Conservation (phyloP, 1,140 invertebrate genomes). For the Rhynchophorus ferrugineus region DNA sequence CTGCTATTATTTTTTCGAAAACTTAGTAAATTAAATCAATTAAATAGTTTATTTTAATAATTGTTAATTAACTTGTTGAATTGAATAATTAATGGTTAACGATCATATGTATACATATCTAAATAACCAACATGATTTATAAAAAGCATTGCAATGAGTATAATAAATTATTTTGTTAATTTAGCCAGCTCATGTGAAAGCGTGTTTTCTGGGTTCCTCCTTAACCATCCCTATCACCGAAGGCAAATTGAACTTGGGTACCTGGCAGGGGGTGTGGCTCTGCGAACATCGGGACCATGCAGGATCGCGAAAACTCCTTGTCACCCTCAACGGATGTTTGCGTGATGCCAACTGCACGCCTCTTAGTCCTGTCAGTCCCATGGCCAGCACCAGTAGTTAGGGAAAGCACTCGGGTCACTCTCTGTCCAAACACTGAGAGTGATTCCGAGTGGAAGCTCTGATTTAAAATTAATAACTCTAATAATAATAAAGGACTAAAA, state of each 20-base stretch:
- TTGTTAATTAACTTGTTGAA: too few relatives aligned
- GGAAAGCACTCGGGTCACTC: conserved; percentile 47
- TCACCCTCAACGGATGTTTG: conserved; percentile 84
- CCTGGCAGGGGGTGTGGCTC: conserved; percentile 96
- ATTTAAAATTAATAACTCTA: neutral
- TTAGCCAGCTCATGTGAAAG: conserved; percentile 96
- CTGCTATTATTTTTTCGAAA: too few relatives aligned
- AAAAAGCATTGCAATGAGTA: too few relatives aligned
- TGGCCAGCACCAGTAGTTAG: conserved; percentile 86
- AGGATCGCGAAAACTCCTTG: conserved; percentile 83
- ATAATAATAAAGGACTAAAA: conserved; percentile 36
- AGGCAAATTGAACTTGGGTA: conserved; percentile 88
- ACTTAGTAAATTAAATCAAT: too few relatives aligned
- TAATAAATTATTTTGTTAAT: too few relatives aligned
- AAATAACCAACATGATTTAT: conserved; percentile 12
- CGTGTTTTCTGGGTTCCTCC: conserved; percentile 91
- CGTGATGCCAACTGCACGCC: conserved; percentile 75
- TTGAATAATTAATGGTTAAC: too few relatives aligned
- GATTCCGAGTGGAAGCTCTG: conserved; percentile 32
- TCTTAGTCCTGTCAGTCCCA: conserved; percentile 71
- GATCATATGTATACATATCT: too few relatives aligned
- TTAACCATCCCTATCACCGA: conserved; percentile 93
- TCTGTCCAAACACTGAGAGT: conserved; percentile 39
- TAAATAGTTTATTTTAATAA: too few relatives aligned
- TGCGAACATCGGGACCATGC: conserved; percentile 95